These are phyloP conservation scores for Chroicocephalus ridibundus DNA, from an alignment of 2,113 vertebrate species.

Conservation along the genomic window DNA sequence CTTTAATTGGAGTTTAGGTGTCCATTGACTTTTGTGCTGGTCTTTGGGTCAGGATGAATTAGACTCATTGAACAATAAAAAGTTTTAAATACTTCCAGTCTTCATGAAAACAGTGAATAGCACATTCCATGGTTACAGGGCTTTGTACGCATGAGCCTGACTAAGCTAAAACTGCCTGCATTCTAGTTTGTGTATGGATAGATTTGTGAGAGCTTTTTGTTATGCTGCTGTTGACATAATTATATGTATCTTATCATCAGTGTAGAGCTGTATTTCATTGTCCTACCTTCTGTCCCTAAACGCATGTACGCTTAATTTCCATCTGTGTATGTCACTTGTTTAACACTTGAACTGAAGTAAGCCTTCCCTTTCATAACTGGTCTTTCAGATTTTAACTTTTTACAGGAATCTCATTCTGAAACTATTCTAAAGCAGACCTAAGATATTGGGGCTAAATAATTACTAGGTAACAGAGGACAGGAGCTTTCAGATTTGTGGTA, in stretches of 20 bases:
- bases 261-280: background rate
- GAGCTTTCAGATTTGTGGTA: background rate
- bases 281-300: background rate
- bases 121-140: background rate
- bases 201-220: background rate
- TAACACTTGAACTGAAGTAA: background rate
- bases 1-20: background rate
- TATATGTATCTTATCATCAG: background rate
- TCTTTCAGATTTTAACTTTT: background rate
- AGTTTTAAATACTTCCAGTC: background rate
- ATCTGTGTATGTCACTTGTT: background rate
- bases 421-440: background rate
- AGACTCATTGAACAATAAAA: background rate
- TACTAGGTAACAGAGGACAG: background rate
- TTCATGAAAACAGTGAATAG: background rate
- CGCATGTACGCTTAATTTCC: fast-evolving
- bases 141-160: background rate
- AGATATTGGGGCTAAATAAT: background rate
- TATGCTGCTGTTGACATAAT: background rate
- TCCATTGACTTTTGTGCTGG: background rate
- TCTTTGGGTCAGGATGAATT: background rate
- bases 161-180: background rate
- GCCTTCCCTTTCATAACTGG: background rate
- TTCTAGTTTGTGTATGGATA: background rate
- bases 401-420: background rate